phyloP scores from a whole-genome alignment of 2,888 invertebrate species.

The Melikaiella ostensackeni region DNA sequence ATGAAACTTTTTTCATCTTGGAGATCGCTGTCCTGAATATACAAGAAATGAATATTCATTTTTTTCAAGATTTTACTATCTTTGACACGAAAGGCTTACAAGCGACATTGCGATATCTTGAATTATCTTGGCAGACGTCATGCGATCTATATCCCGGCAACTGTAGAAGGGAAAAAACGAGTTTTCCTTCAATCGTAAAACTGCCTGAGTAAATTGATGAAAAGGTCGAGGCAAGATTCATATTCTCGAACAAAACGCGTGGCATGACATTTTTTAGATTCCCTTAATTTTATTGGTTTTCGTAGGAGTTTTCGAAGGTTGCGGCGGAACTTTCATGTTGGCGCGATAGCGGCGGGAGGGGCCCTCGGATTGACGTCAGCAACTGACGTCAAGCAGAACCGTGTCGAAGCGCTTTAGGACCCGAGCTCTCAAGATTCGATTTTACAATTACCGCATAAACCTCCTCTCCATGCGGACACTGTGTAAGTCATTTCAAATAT shows the following conservation, averaged over 20 bases:
- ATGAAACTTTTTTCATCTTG: too few species aligned
- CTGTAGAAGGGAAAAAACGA: neutral
- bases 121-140: slow-evolving; percentile 37
- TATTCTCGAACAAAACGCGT: neutral
- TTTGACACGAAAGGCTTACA: slow-evolving; percentile 12
- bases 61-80: neutral
- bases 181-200: neutral
- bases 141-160: slow-evolving; percentile 26
- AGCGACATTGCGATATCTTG: slow-evolving; percentile 29
- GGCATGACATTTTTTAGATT: neutral
- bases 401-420: slow-evolving; percentile 7
- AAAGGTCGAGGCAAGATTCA: neutral
- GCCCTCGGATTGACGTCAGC: slow-evolving; percentile 32
- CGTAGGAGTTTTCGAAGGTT: slow-evolving; percentile 31
- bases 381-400: slow-evolving; percentile 38
- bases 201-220: neutral
- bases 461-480: neutral
- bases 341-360: slow-evolving; percentile 29
- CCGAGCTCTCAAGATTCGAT: slow-evolving; percentile 5
- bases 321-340: slow-evolving; percentile 9
- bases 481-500: neutral
- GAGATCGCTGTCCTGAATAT: too few species aligned
- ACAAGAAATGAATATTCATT: too few species aligned
- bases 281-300: slow-evolving; percentile 25
- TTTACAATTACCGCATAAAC: neutral